A percentile compares a stretch with the other conserved stretches of the same genome.
Conservation (phyloP, 2,888 invertebrate genomes). For the Archaeoteleia sp. region DNA sequence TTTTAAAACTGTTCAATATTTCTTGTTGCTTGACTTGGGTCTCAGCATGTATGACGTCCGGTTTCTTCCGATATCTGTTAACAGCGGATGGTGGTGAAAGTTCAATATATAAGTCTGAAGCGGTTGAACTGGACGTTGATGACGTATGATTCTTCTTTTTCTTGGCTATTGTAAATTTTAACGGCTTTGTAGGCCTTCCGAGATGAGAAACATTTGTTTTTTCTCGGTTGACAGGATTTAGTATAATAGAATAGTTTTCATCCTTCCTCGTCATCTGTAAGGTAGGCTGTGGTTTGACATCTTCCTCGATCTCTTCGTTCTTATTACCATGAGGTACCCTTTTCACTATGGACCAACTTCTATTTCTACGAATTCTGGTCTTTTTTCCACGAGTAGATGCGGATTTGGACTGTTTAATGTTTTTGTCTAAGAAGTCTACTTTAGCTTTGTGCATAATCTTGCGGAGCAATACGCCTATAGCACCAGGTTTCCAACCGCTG, state of each 20-base stretch:
- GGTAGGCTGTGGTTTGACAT: constrained; percentile 66
- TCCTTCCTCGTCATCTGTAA: constrained; percentile 69
- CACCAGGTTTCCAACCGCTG: constrained; percentile 70
- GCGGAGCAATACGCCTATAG: constrained; percentile 57
- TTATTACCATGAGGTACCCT: constrained; percentile 41
- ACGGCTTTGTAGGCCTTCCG: constrained; percentile 67
- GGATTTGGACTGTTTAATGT: constrained; percentile 42
- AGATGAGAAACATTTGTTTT: constrained; percentile 56
- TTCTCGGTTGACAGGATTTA: constrained; percentile 72
- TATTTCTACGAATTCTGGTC: constrained; percentile 28
- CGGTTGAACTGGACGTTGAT: constrained; percentile 64
- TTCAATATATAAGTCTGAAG: constrained; percentile 74
- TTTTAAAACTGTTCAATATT: constrained; percentile 63
- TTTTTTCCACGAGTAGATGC: constrained; percentile 32
- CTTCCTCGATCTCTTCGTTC: constrained; percentile 52
- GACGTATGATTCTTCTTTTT: constrained; percentile 66
- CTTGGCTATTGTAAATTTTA: constrained; percentile 71
- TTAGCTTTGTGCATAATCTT: constrained; percentile 59
- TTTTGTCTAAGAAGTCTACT: constrained; percentile 44
- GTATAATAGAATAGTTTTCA: constrained; percentile 72
- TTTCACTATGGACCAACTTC: constrained; percentile 48
- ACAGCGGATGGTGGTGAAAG: constrained; percentile 72
- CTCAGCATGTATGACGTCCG: constrained; percentile 69
- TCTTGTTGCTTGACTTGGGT: constrained; percentile 71
- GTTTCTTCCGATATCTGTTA: constrained; percentile 65